Evolutionary conservation across 2,113 vertebrate genomes (phyloP), one percentile per base, ranked within the genome.

Genomic region (Collichthys lucidus): DNA sequence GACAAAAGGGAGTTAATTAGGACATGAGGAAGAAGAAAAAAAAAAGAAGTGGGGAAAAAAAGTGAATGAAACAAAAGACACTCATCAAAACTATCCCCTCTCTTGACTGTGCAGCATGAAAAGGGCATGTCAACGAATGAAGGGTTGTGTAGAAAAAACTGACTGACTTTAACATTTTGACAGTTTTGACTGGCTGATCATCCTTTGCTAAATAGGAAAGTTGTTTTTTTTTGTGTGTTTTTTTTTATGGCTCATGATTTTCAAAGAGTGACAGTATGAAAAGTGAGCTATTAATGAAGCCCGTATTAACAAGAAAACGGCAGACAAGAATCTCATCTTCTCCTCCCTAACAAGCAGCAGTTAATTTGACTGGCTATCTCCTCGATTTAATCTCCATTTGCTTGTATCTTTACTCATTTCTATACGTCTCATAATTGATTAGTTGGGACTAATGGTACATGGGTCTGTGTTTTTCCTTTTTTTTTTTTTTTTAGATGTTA

Each of bases 1-100:
- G 83, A 92, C 92, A 93, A 94, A 91, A 86, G 90, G 77, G 87
- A 91, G 90, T 89, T 94, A 93, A 93, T 94, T 93, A 92, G 92
- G 85, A 93, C 90, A 84, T 68, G 83, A 72, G 31, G 31, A 31
- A 31, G 6, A 31, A 26, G 78, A 55, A 42, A 69, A 65, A 42
- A 69, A 65, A 72, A 81, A 79, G 44, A 63, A 83, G 73, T 24
- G 22, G 63, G 63, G 79, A 75, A 82, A 46, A 46, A 87, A 84
- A 76, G 65, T 69, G 75, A 87, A 65, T 84, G 71, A 87, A 91
- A 87, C 78, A 89, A 90, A 89, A 87, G 71, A 77, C 85, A 72
- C 66, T 82, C 83, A 88, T 87, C 90, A 88, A 85, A 93, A 89
- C 74, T 77, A 81, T 85, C 83, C 73, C 46, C 74, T 87, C 81